phyloP scores from a whole-genome alignment of 2,797 vertebrate genomes.

The Lithobates pipiens region DNA sequence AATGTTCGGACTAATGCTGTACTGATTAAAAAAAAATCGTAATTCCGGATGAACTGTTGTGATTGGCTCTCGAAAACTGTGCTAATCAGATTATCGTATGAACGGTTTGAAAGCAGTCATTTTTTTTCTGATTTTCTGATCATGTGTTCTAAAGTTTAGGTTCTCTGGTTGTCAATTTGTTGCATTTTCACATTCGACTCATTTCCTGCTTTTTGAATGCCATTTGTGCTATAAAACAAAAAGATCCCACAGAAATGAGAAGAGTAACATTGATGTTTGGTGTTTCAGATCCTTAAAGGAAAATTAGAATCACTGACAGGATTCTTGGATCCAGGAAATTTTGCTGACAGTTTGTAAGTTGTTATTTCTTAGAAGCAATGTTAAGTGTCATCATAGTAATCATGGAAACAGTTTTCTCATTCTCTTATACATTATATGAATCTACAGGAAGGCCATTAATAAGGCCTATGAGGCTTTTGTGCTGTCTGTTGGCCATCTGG shows the following conservation, averaged over 20 bases:
- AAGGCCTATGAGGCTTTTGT: constrained; percentile 92
- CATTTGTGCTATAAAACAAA: too few species aligned
- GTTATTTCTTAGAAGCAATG: neutral
- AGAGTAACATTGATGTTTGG: constrained; percentile 65
- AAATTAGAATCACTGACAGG: constrained; percentile 90
- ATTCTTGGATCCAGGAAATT: constrained; percentile 91
- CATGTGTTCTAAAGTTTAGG: too few species aligned
- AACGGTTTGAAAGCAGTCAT: too few species aligned
- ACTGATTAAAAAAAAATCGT: too few species aligned
- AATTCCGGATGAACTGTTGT: too few species aligned
- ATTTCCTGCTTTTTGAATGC: neutral
- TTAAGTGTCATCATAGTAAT: neutral
- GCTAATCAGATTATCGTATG: too few species aligned
- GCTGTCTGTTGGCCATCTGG: constrained; percentile 87
- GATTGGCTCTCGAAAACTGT: too few species aligned
- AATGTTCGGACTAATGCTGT: too few species aligned
- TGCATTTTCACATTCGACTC: neutral
- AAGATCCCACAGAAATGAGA: neutral
- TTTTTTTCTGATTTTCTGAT: too few species aligned
- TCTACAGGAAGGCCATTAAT: constrained; percentile 84
- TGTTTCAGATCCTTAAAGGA: constrained; percentile 86
- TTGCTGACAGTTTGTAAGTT: constrained; percentile 91
- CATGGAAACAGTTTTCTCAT: neutral
- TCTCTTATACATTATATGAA: neutral
- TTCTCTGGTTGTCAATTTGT: neutral